These are phyloP conservation scores for Corythornis vintsioides DNA, from an alignment of 2,113 vertebrate species.

Conservation along the genomic window DNA sequence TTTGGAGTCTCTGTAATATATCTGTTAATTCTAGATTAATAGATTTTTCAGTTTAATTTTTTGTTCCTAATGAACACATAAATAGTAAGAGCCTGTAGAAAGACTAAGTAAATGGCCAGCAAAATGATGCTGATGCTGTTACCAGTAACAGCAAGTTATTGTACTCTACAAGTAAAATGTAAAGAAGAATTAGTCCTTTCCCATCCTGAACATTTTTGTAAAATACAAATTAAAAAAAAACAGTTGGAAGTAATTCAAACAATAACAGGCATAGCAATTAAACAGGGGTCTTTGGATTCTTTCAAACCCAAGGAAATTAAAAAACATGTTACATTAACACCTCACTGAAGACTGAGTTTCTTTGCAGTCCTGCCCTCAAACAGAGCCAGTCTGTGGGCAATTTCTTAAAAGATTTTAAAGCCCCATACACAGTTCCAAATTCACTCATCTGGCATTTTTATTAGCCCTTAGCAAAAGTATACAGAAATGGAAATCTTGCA, in stretches of 20 bases:
- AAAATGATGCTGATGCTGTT: not conserved
- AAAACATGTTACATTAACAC: slow-evolving; percentile 30
- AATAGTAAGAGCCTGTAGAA: not conserved
- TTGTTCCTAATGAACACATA: not conserved
- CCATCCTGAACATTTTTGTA: not conserved
- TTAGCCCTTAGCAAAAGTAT: not conserved
- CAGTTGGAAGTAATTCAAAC: slow-evolving; percentile 3
- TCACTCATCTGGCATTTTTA: not conserved
- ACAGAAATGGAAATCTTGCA: not conserved
- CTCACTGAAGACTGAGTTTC: slow-evolving; percentile 17
- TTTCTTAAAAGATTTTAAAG: not conserved
- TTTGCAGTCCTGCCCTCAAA: not conserved
- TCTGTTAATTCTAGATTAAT: not conserved
- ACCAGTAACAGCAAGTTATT: not conserved
- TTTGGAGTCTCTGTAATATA: not conserved
- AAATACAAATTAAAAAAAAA: not conserved
- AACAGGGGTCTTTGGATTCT: not conserved
- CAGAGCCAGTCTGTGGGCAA: not conserved
- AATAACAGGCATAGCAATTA: not conserved
- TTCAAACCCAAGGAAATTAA: slow-evolving; percentile 34
- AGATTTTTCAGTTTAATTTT: not conserved
- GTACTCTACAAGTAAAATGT: not conserved
- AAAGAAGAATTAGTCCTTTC: not conserved
- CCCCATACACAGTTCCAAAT: not conserved
- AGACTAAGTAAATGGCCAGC: not conserved